Percentiles rank a stretch among this genome's conserved stretches.
Evolutionary conservation across 2,113 vertebrate species (phyloP).

Genomic region (Rhodinocichla rosea): DNA sequence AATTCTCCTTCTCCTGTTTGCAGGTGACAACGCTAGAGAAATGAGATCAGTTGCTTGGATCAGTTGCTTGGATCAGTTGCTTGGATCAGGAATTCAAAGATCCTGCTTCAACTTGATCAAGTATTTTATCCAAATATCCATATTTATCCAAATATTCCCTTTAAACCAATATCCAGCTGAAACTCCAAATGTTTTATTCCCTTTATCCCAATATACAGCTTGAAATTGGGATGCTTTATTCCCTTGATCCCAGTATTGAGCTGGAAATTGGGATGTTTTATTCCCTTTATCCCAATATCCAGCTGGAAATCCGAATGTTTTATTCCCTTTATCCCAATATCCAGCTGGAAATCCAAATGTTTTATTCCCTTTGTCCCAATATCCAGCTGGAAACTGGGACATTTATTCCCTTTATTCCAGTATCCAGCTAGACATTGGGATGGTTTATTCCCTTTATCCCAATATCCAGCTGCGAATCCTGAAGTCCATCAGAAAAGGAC

Average conservation of each 20-base stretch:
- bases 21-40: rapidly evolving
- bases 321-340: background rate
- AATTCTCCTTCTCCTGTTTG: background rate
- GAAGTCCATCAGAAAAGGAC: background rate
- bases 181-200: rapidly evolving
- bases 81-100: background rate
- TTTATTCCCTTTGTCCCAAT: background rate
- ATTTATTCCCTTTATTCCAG: background rate
- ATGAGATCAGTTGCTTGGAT: too few relatives aligned
- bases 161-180: background rate
- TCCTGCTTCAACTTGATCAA: background rate
- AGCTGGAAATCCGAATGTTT: rapidly evolving
- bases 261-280: rapidly evolving
- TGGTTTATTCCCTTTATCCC: background rate
- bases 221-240: rapidly evolving
- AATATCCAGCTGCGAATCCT: background rate
- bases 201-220: too few relatives aligned
- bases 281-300: background rate
- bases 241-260: background rate
- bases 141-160: background rate
- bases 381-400: rapidly evolving
- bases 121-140: background rate
- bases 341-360: rapidly evolving
- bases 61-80: too few relatives aligned
- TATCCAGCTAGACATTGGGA: rapidly evolving